Evolutionary conservation across 2,113 vertebrate species (phyloP).

Genomic region (Anhinga rufa): DNA sequence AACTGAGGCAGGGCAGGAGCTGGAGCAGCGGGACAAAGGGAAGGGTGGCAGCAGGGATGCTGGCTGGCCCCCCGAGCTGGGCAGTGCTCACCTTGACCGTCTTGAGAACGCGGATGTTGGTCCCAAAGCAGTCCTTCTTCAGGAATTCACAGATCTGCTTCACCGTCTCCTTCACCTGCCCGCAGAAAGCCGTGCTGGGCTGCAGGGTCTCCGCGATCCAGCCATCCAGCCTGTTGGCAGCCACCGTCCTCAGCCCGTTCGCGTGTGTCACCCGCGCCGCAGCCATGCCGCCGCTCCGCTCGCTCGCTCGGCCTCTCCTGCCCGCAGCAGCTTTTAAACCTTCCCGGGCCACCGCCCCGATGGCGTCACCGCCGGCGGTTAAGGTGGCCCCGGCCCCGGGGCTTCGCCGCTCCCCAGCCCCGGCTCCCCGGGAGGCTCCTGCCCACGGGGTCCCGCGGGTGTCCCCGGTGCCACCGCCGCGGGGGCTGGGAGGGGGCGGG

Average conservation of each 20-base stretch:
- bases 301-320: rapidly evolving
- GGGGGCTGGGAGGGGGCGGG: background rate
- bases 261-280: rapidly evolving
- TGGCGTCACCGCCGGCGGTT: background rate
- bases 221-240: background rate
- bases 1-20: background rate
- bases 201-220: background rate
- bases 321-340: background rate
- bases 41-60: background rate
- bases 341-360: background rate
- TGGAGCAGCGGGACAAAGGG: background rate
- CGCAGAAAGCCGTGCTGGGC: background rate
- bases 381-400: background rate
- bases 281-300: background rate
- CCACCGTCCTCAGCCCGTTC: background rate
- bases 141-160: slow-evolving; percentile 15
- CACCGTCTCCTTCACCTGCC: background rate
- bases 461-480: rapidly evolving
- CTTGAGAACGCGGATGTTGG: background rate
- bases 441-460: rapidly evolving
- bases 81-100: slow-evolving; percentile 7
- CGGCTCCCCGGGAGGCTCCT: background rate
- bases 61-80: rapidly evolving
- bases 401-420: background rate
- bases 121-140: background rate